phyloP scores from a whole-genome alignment of 2,888 invertebrate species.

The Plebejus argus region DNA sequence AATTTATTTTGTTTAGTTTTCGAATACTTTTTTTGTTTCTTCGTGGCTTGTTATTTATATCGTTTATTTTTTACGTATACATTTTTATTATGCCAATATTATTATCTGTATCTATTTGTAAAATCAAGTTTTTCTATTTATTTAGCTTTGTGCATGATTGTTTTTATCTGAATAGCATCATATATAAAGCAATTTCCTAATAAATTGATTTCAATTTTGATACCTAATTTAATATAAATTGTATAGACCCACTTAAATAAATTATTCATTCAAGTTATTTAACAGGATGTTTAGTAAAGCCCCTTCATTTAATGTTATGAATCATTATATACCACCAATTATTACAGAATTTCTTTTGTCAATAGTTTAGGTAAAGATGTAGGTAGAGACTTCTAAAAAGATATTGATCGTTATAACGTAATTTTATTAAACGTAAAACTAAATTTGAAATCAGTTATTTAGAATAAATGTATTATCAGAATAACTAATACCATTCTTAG shows the following conservation, averaged over 20 bases:
- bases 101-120: background rate
- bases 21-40: background rate
- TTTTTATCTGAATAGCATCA: background rate
- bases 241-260: background rate
- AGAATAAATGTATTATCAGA: slow-evolving; percentile 10
- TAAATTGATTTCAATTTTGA: slow-evolving; percentile 8
- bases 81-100: background rate
- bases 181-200: background rate
- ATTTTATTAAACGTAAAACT: background rate
- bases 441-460: slow-evolving; percentile 8
- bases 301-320: background rate
- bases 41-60: background rate
- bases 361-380: background rate
- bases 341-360: background rate
- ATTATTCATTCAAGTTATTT: background rate
- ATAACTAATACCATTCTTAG: slow-evolving; percentile 42
- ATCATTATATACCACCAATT: background rate
- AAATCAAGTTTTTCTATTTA: background rate
- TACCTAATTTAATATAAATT: background rate
- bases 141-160: slow-evolving; percentile 12
- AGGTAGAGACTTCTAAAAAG: background rate
- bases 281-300: background rate
- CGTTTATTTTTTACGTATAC: background rate
- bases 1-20: background rate
- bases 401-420: background rate